Percentiles rank a stretch among this genome's conserved stretches.
These are phyloP conservation scores for Turdus rufiventris DNA, from an alignment of 2,113 vertebrate species.

Conservation along the genomic window DNA sequence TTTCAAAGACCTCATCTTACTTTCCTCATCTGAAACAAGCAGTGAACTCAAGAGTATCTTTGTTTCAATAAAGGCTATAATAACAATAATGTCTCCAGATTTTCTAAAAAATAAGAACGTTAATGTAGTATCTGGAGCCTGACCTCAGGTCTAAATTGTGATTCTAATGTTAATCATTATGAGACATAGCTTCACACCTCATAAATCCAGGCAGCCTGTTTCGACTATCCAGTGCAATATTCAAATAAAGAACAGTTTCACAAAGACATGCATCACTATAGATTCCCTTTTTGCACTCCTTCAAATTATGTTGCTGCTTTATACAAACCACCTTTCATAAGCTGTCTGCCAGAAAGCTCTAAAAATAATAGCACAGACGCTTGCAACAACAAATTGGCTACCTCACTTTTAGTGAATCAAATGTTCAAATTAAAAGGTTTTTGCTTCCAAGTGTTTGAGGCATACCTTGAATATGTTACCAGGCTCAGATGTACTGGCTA, in stretches of 20 bases:
- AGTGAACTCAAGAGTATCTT: background rate
- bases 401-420: slow-evolving; percentile 50
- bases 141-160: slow-evolving; percentile 62
- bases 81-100: background rate
- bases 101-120: slow-evolving; percentile 1
- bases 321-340: slow-evolving; percentile 63
- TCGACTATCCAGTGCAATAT: background rate
- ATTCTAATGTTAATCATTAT: slow-evolving; percentile 69
- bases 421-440: slow-evolving; percentile 57
- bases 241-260: slow-evolving; percentile 64
- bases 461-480: slow-evolving; percentile 54
- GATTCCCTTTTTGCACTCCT: slow-evolving; percentile 46
- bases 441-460: slow-evolving; percentile 39
- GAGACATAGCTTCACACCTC: slow-evolving; percentile 59
- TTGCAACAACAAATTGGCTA: slow-evolving; percentile 62
- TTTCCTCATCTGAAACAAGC: background rate
- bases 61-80: background rate
- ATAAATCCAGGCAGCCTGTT: slow-evolving; percentile 61
- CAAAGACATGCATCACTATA: slow-evolving; percentile 62
- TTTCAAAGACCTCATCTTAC: background rate
- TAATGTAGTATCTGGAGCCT: slow-evolving; percentile 56
- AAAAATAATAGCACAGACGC: slow-evolving; percentile 72
- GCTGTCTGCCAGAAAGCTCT: slow-evolving; percentile 59
- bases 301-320: slow-evolving; percentile 57
- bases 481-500: slow-evolving; percentile 15